Percentiles rank a stretch among this genome's conserved stretches.
Conservation (phyloP, 1,140 invertebrate genomes). For the Glomeris maerens region DNA sequence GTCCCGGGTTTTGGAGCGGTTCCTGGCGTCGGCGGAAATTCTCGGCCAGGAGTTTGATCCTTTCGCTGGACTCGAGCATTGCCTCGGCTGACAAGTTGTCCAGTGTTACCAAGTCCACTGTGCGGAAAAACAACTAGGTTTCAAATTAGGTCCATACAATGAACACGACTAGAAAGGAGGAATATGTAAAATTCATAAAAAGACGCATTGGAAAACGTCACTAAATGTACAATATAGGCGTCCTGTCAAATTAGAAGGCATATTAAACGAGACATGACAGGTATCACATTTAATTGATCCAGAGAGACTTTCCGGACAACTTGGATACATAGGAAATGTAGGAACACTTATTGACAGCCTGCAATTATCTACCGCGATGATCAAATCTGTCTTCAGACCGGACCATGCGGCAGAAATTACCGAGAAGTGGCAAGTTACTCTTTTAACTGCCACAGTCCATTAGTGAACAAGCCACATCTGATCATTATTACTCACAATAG, state of each 20-base stretch:
- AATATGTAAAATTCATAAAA: too few relatives aligned
- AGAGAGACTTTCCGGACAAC: not conserved
- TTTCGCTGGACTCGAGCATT: slow-evolving; percentile 80
- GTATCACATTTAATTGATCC: not conserved
- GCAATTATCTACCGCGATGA: too few relatives aligned
- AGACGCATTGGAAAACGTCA: too few relatives aligned
- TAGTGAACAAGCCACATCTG: not conserved
- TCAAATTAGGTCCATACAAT: too few relatives aligned
- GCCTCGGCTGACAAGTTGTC: slow-evolving; percentile 85
- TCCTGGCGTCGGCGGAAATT: slow-evolving; percentile 52
- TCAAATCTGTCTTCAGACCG: too few relatives aligned
- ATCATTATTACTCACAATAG: slow-evolving; percentile 60
- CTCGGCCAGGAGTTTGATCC: slow-evolving; percentile 77
- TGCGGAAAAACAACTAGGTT: slow-evolving; percentile 23
- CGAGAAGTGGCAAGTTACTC: slow-evolving; percentile 16
- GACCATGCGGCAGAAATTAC: slow-evolving; percentile 1
- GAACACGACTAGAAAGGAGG: too few relatives aligned
- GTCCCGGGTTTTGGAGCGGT: slow-evolving; percentile 56
- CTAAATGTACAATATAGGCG: too few relatives aligned
- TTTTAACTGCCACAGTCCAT: not conserved
- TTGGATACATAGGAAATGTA: too few relatives aligned
- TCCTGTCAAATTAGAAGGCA: too few relatives aligned
- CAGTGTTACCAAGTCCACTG: slow-evolving; percentile 82
- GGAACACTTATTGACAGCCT: too few relatives aligned
- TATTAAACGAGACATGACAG: not conserved